Evolutionary conservation across 2,113 vertebrate species (phyloP), one percentile per base, ranked within the genome.

Genomic region (Drymodes brunneopygia): DNA sequence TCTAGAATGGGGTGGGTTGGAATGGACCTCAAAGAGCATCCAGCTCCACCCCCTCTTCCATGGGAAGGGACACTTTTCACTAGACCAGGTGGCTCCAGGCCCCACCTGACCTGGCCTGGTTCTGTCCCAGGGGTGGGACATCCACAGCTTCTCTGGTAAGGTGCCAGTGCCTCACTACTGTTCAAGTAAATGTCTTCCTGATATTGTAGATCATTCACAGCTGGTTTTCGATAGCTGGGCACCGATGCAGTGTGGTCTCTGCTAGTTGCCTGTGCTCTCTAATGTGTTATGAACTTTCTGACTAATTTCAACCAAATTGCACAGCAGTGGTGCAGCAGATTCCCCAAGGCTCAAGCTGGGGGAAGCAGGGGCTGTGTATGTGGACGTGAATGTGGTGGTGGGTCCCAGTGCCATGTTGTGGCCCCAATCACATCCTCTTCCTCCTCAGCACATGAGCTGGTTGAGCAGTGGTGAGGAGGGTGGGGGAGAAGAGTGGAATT

Each of bases 191-290:
- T 12, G 8, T 56, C 23, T 38, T 78, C 23, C 23, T 64, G 2
- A 29, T 47, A 4, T 4, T 31, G 12, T n/a, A n/a, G 45, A 4
- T 42, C 5, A 6, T 53, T 48, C 33, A 57, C 48, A 70, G 27
- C 12, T 18, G 42, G 8, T 29, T 92, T 90, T 31, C 79, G 40
- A 1, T 17, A 62, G 18, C 38, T 15, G 57, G 40, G n/a, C 5
- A 3, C 22, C 0, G 0, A 7, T 28, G 47, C 40, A 38, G 28
- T 2, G 21, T 35, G 67, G 15, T 58, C 6, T 74, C 11, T 42
- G 36, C 53, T 77, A 4, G 15, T n/a, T 57, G 6, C 20, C 6
- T 42, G 15, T 74, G 60, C 18, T 67, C 24, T 58, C 13, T 21
- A 11, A 18, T 6, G 6, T 18, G 9, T 64, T 60, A 54, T 3